phyloP scores from a whole-genome alignment of 2,888 invertebrate species.

The Suillia variegata region DNA sequence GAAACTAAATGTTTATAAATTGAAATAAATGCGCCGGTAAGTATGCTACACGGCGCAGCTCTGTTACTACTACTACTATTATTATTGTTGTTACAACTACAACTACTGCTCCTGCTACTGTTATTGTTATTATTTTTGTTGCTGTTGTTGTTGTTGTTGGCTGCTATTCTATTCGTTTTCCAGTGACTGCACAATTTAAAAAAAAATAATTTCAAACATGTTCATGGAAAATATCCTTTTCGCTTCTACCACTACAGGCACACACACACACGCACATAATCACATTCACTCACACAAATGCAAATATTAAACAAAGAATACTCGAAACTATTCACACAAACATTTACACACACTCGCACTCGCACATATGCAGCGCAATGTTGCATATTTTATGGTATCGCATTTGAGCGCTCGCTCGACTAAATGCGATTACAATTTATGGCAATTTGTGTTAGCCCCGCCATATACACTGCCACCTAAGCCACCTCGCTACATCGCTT shows the following conservation, averaged over 20 bases:
- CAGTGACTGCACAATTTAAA: too few species aligned
- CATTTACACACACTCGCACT: not conserved
- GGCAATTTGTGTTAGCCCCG: not conserved
- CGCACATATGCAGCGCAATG: not conserved
- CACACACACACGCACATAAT: too few species aligned
- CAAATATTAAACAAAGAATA: not conserved
- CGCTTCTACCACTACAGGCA: too few species aligned
- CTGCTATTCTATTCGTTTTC: too few species aligned
- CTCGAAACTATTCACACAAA: too few species aligned
- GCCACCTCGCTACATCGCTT: not conserved
- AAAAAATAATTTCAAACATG: too few species aligned
- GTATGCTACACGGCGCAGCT: not conserved
- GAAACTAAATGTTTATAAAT: not conserved
- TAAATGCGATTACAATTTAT: slow-evolving; percentile 3
- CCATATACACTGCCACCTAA: not conserved
- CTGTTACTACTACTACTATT: too few species aligned
- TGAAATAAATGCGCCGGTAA: not conserved
- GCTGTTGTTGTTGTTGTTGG: too few species aligned
- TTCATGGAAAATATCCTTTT: too few species aligned
- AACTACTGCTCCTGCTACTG: not conserved
- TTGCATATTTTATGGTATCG: not conserved
- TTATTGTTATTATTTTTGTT: too few species aligned
- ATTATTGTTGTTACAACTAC: not conserved
- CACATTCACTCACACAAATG: not conserved
- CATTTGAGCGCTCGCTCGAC: not conserved